phyloP scores from a whole-genome alignment of 2,888 invertebrate genomes.

The Yponomeuta evonymella region DNA sequence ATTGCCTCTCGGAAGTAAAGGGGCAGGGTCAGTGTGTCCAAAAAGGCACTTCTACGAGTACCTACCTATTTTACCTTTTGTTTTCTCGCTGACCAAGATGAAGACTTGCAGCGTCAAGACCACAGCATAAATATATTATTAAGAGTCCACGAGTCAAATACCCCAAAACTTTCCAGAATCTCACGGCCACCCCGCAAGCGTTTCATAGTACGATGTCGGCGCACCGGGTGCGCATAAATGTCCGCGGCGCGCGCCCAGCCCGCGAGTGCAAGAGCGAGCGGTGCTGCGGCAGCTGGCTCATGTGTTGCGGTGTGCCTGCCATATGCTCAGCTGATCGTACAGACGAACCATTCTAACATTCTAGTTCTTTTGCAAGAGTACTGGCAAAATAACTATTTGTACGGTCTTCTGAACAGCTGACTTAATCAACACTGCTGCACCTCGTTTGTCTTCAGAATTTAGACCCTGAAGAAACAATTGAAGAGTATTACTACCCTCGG shows the following conservation, averaged over 20 bases:
- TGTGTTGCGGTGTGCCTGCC: conserved; percentile 11
- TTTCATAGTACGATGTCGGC: conserved; percentile 19
- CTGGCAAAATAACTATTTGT: no score
- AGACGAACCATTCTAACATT: background rate
- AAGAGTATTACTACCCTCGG: no score
- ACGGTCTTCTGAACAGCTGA: background rate
- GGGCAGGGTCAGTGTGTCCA: no score
- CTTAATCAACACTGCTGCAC: background rate
- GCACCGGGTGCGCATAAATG: conserved; percentile 37
- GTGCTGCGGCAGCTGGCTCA: background rate
- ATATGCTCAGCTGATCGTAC: background rate
- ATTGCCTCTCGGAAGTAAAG: no score
- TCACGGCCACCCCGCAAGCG: conserved; percentile 10
- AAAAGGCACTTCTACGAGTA: no score
- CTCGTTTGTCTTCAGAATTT: background rate
- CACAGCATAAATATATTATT: no score
- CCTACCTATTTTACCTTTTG: no score
- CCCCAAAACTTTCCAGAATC: no score
- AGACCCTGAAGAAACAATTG: background rate
- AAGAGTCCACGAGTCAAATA: no score
- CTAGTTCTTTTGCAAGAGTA: no score
- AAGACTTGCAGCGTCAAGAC: no score
- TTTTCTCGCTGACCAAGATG: no score
- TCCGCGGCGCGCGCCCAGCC: conserved; percentile 26
- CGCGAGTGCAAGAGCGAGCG: conserved; percentile 43